Conservation (phyloP, 2,888 invertebrate species). For the Xylota sylvarum region DNA sequence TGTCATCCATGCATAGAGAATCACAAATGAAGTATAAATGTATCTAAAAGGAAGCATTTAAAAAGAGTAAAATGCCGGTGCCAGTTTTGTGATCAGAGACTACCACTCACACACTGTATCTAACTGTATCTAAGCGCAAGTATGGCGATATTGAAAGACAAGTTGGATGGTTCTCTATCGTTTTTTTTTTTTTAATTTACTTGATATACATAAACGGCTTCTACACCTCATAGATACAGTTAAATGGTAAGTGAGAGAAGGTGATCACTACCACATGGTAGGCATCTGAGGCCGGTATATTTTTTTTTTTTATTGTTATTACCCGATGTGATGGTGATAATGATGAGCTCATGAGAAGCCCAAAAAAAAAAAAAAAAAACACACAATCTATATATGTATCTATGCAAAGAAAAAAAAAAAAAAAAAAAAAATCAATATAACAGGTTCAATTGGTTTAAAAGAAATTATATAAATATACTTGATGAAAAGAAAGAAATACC, state of each 20-base stretch:
- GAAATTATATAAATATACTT: constrained; percentile 50
- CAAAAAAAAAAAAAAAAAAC: constrained; percentile 16
- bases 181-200: constrained; percentile 27
- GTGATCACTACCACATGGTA: constrained; percentile 65
- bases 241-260: constrained; percentile 53
- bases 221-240: constrained; percentile 56
- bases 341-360: constrained; percentile 68
- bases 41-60: constrained; percentile 13
- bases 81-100: constrained; percentile 39
- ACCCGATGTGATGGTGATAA: constrained; percentile 15
- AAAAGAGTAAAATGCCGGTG: constrained; percentile 61
- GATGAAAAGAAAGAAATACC: constrained; percentile 35
- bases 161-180: constrained; percentile 40
- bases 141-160: constrained; percentile 55
- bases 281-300: constrained; percentile 59
- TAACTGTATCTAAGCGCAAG: constrained; percentile 71
- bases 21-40: constrained; percentile 57
- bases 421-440: constrained; percentile 22
- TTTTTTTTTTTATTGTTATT: constrained; percentile 9
- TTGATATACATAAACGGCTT: constrained; percentile 55
- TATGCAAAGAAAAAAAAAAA: constrained; percentile 16
- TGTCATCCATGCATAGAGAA: constrained; percentile 58
- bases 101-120: constrained; percentile 58
- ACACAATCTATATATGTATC: constrained; percentile 26
- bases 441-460: constrained; percentile 52